Base-by-base conservation (phyloP, 2,113 vertebrate species). In the Pitta sordida region DNA sequence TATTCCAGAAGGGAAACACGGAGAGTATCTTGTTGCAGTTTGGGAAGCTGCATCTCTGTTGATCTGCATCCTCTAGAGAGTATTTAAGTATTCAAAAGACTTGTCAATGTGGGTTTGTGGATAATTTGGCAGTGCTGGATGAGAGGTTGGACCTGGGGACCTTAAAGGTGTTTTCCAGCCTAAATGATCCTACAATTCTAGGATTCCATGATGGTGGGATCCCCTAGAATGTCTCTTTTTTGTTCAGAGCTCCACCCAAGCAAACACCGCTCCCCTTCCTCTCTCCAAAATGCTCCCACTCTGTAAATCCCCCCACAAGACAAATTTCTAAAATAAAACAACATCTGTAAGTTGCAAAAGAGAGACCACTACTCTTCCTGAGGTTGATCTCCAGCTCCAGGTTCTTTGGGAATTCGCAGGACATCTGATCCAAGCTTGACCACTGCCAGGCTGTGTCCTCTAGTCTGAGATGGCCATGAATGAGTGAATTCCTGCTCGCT, bases 1-100 rank as follows among this genome's bases (percentile, higher is more conserved):
- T 70, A 10, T 44, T 68, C n/a, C 71, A 16, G 37, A 27, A 77
- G 32, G 29, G 26, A 19, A 0, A 0, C 12, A 0, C 3, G 27
- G 6, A n/a, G 26, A 48, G 39, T 15, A 12, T 29, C 7, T 5
- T 13, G 2, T 27, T 69, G 53, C 2, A 4, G 39, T 70, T 30
- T 2, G 30, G 56, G 74, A 48, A 2, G 39, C 29, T 39, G 15
- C 15, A 11, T 3, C 16, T 15, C 64, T 14, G 48, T 5, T 34
- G 18, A 9, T 14, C 55, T 23, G 39, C 0, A 0, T 29, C 15
- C 29, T 21, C 30, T 41, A 26, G 65, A 41, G 15, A 30, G 15
- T 41, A 41, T 41, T 41, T 41, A 63, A 32, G 34, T 7, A 6
- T 70, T 34, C 7, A 1, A 30, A 39, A 12, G 26, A 2, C 3